Percentiles rank a stretch among this genome's conserved stretches.
Conservation (phyloP, 2,113 vertebrate genomes). For the Elephas maximus region DNA sequence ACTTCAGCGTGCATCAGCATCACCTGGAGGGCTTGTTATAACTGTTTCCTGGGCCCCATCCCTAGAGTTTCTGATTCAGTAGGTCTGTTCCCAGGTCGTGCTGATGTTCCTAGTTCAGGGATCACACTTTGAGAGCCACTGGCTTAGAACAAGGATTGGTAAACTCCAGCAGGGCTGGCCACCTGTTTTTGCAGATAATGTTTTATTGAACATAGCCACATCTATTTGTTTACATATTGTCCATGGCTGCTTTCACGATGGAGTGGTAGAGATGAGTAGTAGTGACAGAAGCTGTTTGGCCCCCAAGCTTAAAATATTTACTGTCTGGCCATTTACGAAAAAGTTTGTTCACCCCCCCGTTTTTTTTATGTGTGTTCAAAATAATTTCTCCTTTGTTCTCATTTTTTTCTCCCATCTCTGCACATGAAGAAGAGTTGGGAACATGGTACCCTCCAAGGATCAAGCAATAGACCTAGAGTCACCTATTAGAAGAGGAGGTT, state of each 20-base stretch:
- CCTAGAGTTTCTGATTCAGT: neutral
- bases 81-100: neutral
- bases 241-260: neutral
- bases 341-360: neutral
- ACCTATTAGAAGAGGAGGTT: neutral
- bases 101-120: neutral
- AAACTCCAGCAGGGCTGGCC: neutral
- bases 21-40: neutral
- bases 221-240: neutral
- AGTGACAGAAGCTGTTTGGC: neutral
- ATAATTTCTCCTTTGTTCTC: slow-evolving; percentile 30
- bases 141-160: neutral
- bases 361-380: neutral
- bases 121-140: neutral
- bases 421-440: neutral
- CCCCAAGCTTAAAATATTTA: slow-evolving; percentile 1
- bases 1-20: neutral
- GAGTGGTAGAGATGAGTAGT: neutral
- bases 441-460: neutral
- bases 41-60: neutral
- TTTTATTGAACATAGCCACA: neutral
- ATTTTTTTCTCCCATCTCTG: neutral
- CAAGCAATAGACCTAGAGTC: neutral
- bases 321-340: neutral
- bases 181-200: neutral